A percentile compares a stretch with the other conserved stretches of the same genome.
These are phyloP conservation scores for Dicaeum eximium DNA, from an alignment of 2,113 vertebrate species.

Conservation along the genomic window DNA sequence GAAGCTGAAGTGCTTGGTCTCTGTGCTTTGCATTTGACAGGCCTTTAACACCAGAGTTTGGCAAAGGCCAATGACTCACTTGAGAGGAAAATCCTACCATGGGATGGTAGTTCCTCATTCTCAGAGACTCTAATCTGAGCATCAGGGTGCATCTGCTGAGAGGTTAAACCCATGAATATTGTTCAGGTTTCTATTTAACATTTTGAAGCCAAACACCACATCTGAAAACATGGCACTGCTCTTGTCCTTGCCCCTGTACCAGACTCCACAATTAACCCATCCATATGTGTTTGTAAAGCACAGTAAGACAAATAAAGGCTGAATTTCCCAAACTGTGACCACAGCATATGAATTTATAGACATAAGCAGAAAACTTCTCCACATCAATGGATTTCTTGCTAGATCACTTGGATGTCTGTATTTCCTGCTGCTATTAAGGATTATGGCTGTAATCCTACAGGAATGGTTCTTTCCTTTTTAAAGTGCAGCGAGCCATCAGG, in stretches of 20 bases:
- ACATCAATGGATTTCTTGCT: background rate
- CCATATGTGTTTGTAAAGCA: background rate
- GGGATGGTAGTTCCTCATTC: background rate
- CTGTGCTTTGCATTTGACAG: fast-evolving
- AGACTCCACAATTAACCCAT: background rate
- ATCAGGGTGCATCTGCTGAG: background rate
- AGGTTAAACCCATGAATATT: background rate
- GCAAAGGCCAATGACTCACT: background rate
- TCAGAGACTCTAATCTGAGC: background rate
- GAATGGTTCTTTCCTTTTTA: background rate
- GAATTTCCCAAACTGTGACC: background rate
- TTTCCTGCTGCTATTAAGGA: background rate
- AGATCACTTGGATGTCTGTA: background rate
- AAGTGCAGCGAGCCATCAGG: background rate
- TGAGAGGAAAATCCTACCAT: background rate
- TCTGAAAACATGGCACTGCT: background rate
- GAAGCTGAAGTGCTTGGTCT: background rate
- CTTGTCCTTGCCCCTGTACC: background rate
- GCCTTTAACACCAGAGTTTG: background rate
- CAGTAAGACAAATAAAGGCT: background rate
- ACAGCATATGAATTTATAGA: background rate
- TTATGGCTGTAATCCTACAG: background rate
- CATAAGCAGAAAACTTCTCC: background rate
- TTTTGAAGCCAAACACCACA: background rate
- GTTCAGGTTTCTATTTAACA: background rate